A percentile compares a stretch with the other conserved stretches of the same genome.
These are phyloP conservation scores for Epinephelus moara DNA, from an alignment of 2,113 vertebrate genomes.

Conservation along the genomic window DNA sequence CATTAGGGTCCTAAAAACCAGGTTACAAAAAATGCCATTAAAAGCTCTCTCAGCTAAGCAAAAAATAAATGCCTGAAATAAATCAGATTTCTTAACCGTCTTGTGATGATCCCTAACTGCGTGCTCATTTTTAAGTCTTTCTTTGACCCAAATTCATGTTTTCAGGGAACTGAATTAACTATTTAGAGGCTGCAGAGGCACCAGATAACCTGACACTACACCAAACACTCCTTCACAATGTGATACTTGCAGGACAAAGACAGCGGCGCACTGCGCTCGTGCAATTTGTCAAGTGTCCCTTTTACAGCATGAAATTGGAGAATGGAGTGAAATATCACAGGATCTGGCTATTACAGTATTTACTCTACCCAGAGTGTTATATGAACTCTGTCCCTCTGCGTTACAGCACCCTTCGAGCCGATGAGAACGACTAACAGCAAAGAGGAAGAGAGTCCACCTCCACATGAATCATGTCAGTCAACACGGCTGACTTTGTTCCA, in stretches of 20 bases:
- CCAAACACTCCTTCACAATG: constrained; percentile 14
- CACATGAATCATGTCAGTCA: constrained; percentile 40
- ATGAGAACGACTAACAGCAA: constrained; percentile 14
- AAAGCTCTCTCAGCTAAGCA: background rate
- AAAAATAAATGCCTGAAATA: background rate
- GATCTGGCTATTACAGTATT: constrained; percentile 8
- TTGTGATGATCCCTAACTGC: background rate
- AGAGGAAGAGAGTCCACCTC: constrained; percentile 22
- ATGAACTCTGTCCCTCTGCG: constrained; percentile 28
- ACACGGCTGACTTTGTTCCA: background rate
- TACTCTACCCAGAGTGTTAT: constrained; percentile 2
- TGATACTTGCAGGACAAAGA: constrained; percentile 45
- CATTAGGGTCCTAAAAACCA: too few relatives aligned
- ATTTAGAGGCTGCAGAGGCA: constrained; percentile 47
- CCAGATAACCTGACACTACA: constrained; percentile 47
- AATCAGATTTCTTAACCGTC: background rate
- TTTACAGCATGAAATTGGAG: constrained; percentile 49
- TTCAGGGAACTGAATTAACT: constrained; percentile 46
- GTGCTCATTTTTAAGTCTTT: background rate
- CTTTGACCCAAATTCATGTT: constrained; percentile 13
- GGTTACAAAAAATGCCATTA: too few relatives aligned
- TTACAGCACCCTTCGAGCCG: constrained; percentile 13
- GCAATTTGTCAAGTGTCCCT: constrained; percentile 21
- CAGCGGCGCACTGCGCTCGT: background rate
- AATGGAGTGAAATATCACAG: constrained; percentile 23